Percentiles rank a stretch among this genome's conserved stretches.
These are phyloP conservation scores for Alligator sinensis DNA, from an alignment of 2,113 vertebrate genomes.

Conservation along the genomic window DNA sequence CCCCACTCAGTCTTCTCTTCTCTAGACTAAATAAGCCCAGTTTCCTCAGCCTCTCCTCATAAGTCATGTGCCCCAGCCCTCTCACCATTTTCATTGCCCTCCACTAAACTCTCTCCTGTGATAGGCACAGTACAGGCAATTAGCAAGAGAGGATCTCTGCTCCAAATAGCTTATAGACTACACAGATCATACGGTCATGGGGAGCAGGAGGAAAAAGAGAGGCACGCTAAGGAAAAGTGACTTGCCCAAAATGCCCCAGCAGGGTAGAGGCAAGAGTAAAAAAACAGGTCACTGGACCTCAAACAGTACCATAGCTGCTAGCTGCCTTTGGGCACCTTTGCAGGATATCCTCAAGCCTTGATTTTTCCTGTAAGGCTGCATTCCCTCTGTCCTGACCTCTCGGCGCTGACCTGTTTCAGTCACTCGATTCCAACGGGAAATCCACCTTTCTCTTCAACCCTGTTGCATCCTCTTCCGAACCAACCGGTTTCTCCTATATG, in stretches of 20 bases:
- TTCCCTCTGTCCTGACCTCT: background rate
- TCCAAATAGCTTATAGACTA: background rate
- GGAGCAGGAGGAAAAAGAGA: background rate
- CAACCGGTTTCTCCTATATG: background rate
- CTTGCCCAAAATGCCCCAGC: background rate
- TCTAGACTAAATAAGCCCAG: too few relatives aligned
- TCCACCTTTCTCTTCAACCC: background rate
- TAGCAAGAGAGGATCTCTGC: background rate
- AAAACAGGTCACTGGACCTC: background rate
- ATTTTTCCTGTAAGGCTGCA: background rate
- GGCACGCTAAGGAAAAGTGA: background rate
- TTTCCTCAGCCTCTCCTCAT: too few relatives aligned
- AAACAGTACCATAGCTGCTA: background rate
- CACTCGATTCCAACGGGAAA: background rate
- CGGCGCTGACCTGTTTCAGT: background rate
- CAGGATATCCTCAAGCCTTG: background rate
- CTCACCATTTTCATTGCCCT: too few relatives aligned
- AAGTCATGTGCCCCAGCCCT: too few relatives aligned
- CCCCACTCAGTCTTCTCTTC: too few relatives aligned
- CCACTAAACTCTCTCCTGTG: background rate
- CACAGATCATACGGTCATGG: background rate
- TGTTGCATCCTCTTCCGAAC: background rate
- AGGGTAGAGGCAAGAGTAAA: background rate
- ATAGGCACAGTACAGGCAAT: background rate
- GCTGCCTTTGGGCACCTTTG: background rate